Percentiles rank a stretch among this genome's conserved stretches.
Evolutionary conservation across 2,113 vertebrate genomes (phyloP).

Genomic region (Orthochromis malagaraziensis): DNA sequence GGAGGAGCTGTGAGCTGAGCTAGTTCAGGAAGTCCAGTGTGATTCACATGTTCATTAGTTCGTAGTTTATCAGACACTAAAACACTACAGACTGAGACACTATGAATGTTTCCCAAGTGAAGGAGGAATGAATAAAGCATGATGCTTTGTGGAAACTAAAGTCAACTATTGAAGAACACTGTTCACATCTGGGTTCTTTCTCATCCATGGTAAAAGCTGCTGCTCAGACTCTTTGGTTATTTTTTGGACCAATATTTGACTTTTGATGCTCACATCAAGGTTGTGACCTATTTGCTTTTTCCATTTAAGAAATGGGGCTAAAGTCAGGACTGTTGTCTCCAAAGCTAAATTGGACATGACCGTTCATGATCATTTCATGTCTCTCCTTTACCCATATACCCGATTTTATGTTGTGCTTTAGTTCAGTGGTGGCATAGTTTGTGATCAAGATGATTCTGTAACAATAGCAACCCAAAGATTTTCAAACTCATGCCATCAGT

Average conservation of each 20-base stretch:
- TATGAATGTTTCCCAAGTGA: neutral
- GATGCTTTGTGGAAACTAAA: neutral
- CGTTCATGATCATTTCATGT: neutral
- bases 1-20: neutral
- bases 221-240: neutral
- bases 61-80: neutral
- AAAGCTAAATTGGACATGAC: accelerated
- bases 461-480: neutral
- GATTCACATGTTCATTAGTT: neutral
- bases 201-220: neutral
- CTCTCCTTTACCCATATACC: neutral
- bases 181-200: neutral
- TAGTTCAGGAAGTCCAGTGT: neutral
- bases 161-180: neutral
- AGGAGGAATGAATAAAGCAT: neutral
- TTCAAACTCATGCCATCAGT: neutral
- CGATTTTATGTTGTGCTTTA: neutral
- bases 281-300: neutral
- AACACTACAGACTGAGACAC: neutral
- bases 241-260: neutral
- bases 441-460: neutral
- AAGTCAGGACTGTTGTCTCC: neutral
- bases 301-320: neutral
- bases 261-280: neutral
- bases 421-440: neutral